Percentiles rank a stretch among this genome's conserved stretches.
Conservation (phyloP, 2,888 invertebrate species). For the Ceraclea dissimilis region DNA sequence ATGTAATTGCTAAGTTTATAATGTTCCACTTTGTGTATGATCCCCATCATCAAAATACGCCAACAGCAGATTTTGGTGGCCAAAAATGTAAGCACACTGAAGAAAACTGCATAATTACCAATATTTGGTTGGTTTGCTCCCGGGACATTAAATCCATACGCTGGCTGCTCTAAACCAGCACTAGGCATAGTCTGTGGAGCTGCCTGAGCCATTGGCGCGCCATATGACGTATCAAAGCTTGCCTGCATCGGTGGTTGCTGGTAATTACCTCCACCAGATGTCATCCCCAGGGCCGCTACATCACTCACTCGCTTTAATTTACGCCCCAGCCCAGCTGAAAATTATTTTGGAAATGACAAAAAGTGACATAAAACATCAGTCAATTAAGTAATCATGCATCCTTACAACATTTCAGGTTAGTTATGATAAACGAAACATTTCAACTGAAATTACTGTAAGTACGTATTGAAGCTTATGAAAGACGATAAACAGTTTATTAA, state of each 20-base stretch:
- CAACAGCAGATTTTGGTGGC: too few species aligned
- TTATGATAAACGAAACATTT: too few species aligned
- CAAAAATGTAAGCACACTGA: too few species aligned
- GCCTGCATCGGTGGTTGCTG: conserved; percentile 10
- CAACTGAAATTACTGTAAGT: too few species aligned
- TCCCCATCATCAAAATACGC: too few species aligned
- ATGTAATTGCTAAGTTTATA: too few species aligned
- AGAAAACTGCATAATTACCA: too few species aligned
- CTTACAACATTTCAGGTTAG: too few species aligned
- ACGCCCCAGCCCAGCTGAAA: conserved; percentile 33
- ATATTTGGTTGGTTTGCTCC: conserved; percentile 6
- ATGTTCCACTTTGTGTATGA: too few species aligned
- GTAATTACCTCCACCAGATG: conserved; percentile 30
- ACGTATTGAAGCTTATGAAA: too few species aligned
- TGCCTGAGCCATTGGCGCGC: conserved; percentile 9
- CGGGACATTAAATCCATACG: conserved; percentile 17
- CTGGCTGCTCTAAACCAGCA: conserved; percentile 18
- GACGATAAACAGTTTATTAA: too few species aligned
- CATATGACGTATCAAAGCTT: conserved; percentile 12
- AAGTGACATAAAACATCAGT: conserved; percentile 34
- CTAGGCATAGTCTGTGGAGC: conserved; percentile 12
- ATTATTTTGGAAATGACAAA: too few species aligned
- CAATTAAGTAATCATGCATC: conserved; percentile 6
- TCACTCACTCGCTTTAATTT: conserved; percentile 63
- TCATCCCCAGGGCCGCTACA: conserved; percentile 59